Evolutionary conservation across 2,113 vertebrate genomes (phyloP), one percentile per base, ranked within the genome.

Genomic region (Equus przewalskii): DNA sequence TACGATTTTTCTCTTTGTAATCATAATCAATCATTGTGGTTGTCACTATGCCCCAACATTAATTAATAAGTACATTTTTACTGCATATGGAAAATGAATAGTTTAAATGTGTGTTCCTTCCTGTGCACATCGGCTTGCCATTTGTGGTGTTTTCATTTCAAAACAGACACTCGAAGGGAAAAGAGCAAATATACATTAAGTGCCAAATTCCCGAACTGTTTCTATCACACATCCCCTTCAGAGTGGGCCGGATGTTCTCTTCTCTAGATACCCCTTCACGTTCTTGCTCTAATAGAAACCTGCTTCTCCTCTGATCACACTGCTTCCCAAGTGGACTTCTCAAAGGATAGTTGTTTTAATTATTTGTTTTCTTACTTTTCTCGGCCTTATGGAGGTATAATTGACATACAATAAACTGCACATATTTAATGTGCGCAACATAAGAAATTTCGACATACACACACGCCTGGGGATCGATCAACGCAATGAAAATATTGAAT

Each of bases 241-340:
- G 11, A 46, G 49, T 24, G 14, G 5, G 9, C 5, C 89, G 0
- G 41, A 6, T 12, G 1, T 1, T 19, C 6, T n/a, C 7, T 26
- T 79, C 22, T n/a, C 33, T 41, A 18, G 30, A 18, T 3, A 9
- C 13, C 22, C 4, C 1, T 14, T 70, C 28, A 5, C 7, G 14
- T 7, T 9, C 33, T 70, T 16, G 18, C 26, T 78, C 28, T 86
- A 1, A 87, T 0, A 80, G 24, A 51, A 81, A 46, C 11, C 5
- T 36, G 2, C 21, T 21, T 70, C n/a, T 70, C 3, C 12, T 6
- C 3, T 10, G 26, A 76, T 14, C 15, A 84, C 44, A 58, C 1
- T 24, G 4, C n/a, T 51, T 73, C 8, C n/a, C 10, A 7, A 41
- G 10, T 26, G 33, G 3, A 19, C 13, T 65, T 76, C 7, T 60